These are phyloP conservation scores for Orussus abietinus DNA, from an alignment of 1,140 invertebrate genomes.

Conservation along the genomic window DNA sequence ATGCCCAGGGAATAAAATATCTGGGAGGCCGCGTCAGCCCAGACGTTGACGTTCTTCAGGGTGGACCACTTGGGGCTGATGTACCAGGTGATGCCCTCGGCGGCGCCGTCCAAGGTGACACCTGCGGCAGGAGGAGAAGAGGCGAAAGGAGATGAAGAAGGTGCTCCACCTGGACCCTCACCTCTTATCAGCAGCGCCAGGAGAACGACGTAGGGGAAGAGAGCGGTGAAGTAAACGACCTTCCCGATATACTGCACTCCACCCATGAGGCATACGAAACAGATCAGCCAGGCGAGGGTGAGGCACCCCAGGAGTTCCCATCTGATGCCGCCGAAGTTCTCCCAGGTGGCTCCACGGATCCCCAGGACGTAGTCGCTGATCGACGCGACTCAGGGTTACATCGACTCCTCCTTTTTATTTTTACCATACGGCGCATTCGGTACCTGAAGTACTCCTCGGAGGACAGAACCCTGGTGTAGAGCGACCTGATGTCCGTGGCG, in stretches of 20 bases:
- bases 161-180: conserved; percentile 12
- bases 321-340: conserved; percentile 64
- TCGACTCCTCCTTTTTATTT: not conserved
- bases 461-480: conserved; percentile 49
- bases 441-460: conserved; percentile 61
- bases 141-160: conserved; percentile 7
- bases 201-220: conserved; percentile 76
- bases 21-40: conserved; percentile 65
- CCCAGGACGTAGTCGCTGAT: conserved; percentile 62
- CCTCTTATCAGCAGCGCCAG: conserved; percentile 64
- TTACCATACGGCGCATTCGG: not conserved
- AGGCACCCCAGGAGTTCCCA: conserved; percentile 72
- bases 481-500: conserved; percentile 38
- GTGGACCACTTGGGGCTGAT: conserved; percentile 71
- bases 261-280: conserved; percentile 65
- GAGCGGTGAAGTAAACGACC: conserved; percentile 72
- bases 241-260: conserved; percentile 77
- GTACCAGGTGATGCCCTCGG: conserved; percentile 71
- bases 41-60: conserved; percentile 57
- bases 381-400: conserved; percentile 17
- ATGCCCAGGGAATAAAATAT: conserved; percentile 73
- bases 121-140: too few species aligned
- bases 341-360: conserved; percentile 58
- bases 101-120: conserved; percentile 68
- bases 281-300: conserved; percentile 68